A percentile compares a stretch with the other conserved stretches of the same genome.
Evolutionary conservation across 2,888 invertebrate genomes (phyloP).

Genomic region (Epistrophella euchroma): DNA sequence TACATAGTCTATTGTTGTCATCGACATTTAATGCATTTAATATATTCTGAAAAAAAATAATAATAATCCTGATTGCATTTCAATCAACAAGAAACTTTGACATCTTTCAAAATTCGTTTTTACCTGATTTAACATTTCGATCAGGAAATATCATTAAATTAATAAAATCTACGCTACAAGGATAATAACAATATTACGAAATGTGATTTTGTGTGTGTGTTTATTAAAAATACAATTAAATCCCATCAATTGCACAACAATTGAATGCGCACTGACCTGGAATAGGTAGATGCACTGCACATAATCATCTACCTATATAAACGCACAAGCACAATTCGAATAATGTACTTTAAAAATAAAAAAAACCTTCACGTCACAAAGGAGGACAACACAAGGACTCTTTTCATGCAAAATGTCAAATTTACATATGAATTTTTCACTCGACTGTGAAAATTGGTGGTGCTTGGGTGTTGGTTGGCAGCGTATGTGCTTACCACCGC

Average conservation of each 20-base stretch:
- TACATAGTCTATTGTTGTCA: too few relatives aligned
- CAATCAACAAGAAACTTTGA: background rate
- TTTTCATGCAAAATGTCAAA: slow-evolving; percentile 68
- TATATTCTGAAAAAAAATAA: background rate
- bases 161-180: background rate
- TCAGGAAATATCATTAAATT: slow-evolving; percentile 32
- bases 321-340: slow-evolving; percentile 38
- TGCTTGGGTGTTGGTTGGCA: background rate
- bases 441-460: slow-evolving; percentile 33
- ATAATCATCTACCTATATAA: slow-evolving; percentile 14
- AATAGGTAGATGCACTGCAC: slow-evolving; percentile 48
- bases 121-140: slow-evolving; percentile 23
- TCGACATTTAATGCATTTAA: too few relatives aligned
- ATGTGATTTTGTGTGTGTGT: slow-evolving; percentile 24
- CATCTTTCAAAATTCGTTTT: background rate
- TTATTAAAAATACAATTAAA: slow-evolving; percentile 57
- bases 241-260: slow-evolving; percentile 69
- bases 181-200: slow-evolving; percentile 22
- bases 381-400: slow-evolving; percentile 39
- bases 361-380: slow-evolving; percentile 42
- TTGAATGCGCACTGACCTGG: slow-evolving; percentile 68
- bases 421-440: slow-evolving; percentile 66
- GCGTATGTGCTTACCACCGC: background rate
- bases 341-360: slow-evolving; percentile 23
- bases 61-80: background rate